These are phyloP conservation scores for Empidonax traillii DNA, from an alignment of 2,113 vertebrate species.

Conservation along the genomic window DNA sequence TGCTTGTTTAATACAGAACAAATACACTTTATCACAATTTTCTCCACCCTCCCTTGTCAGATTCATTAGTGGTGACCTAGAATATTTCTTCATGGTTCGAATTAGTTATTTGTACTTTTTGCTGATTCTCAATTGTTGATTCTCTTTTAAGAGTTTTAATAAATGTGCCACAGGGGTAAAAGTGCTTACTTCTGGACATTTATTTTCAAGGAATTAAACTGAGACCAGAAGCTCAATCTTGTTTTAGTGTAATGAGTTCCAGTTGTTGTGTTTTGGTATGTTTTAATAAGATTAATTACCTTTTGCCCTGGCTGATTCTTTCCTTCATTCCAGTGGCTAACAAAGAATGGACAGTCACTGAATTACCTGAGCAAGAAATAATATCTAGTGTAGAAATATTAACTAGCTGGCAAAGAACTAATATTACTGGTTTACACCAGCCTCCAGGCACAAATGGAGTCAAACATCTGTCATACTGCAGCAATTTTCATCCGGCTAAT, in stretches of 20 bases:
- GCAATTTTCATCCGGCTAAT: constrained; percentile 46
- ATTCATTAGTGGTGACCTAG: constrained; percentile 11
- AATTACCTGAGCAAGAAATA: constrained; percentile 47
- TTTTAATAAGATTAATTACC: constrained; percentile 76
- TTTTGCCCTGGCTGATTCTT: constrained; percentile 46
- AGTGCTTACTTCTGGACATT: constrained; percentile 63
- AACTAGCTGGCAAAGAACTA: constrained; percentile 43
- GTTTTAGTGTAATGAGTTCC: constrained; percentile 56
- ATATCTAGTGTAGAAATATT: constrained; percentile 37
- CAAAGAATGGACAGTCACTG: constrained; percentile 31
- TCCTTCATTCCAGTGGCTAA: constrained; percentile 22
- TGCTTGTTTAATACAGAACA: not conserved
- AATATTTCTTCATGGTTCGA: not conserved
- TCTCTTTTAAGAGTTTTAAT: constrained; percentile 56
- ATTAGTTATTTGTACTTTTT: constrained; percentile 22
- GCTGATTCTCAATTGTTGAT: not conserved
- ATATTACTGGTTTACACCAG: constrained; percentile 43
- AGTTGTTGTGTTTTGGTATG: constrained; percentile 68
- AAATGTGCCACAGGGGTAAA: constrained; percentile 18
- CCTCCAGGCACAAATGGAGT: constrained; percentile 36
- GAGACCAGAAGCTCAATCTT: constrained; percentile 67
- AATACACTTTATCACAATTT: not conserved
- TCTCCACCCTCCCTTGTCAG: not conserved
- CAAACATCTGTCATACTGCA: constrained; percentile 54
- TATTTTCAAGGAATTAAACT: constrained; percentile 68